Conservation (phyloP, 1,140 invertebrate genomes). For the Cherax quadricarinatus region DNA sequence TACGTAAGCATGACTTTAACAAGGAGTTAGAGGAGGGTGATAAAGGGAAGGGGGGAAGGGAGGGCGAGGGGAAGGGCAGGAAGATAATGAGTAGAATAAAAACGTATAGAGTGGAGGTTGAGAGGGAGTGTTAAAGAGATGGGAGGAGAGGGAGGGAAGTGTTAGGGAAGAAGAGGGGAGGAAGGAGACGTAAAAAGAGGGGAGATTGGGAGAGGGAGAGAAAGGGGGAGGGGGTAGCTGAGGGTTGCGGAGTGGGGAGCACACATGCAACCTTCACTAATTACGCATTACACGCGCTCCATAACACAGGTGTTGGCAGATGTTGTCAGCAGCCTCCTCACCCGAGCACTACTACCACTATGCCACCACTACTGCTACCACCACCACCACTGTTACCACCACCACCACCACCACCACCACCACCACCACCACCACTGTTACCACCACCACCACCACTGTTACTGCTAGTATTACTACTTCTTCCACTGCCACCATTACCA, state of each 20-base stretch:
- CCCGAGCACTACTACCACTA: too few species aligned
- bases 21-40: background rate
- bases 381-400: background rate
- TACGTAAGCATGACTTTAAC: constrained; percentile 31
- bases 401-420: too few species aligned
- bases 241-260: background rate
- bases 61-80: background rate
- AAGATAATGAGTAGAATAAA: background rate
- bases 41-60: background rate
- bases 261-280: constrained; percentile 14
- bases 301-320: background rate
- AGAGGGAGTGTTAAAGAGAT: background rate
- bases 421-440: background rate
- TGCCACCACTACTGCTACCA: background rate
- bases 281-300: background rate
- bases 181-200: background rate
- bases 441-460: too few species aligned
- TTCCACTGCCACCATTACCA: background rate
- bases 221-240: background rate
- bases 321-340: background rate
- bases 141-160: too few species aligned
- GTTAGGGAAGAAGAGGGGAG: background rate
- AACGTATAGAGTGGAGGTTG: background rate
- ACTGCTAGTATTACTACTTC: too few species aligned
- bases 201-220: background rate